A percentile compares a stretch with the other conserved stretches of the same genome.
Conservation (phyloP, 30 jellyfish, hydroid and myxozoan species). For the Cassiopea andromeda region DNA sequence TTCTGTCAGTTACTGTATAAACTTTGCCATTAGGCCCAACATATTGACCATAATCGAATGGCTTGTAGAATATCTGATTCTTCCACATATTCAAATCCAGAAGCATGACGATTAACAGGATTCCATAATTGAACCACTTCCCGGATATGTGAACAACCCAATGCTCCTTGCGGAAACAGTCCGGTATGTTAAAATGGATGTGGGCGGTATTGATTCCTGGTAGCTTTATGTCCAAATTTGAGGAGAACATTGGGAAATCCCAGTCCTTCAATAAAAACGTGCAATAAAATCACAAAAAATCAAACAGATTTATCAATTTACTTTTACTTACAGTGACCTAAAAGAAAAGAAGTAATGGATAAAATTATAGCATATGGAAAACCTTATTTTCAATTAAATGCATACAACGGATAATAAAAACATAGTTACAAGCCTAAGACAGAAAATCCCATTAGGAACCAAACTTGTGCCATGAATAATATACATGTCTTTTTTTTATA, state of each 20-base stretch:
- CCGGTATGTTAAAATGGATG: constrained; percentile 78
- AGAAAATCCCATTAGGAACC: too few species aligned
- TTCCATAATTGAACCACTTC: constrained; percentile 95
- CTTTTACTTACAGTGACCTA: too few species aligned
- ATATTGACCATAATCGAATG: constrained; percentile 87
- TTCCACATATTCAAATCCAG: constrained; percentile 96
- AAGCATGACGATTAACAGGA: constrained; percentile 81
- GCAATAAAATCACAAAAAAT: background rate
- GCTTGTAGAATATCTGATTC: constrained; percentile 89
- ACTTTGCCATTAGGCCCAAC: constrained; percentile 89
- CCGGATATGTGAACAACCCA: constrained; percentile 92
- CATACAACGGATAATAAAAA: too few species aligned
- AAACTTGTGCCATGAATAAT: too few species aligned
- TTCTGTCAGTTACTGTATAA: constrained; percentile 65
- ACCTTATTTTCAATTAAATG: too few species aligned
- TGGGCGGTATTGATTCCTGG: constrained; percentile 97
- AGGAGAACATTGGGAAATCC: constrained; percentile 91
- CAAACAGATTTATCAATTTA: too few species aligned
- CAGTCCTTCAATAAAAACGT: constrained; percentile 71
- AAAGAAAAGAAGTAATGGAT: too few species aligned
- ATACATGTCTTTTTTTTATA: too few species aligned
- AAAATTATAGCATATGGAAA: too few species aligned
- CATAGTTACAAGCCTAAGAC: too few species aligned
- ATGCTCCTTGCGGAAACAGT: constrained; percentile 68
- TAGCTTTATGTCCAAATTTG: constrained; percentile 82